Evolutionary conservation across 64 coral and sea anemone species (phyloP), one percentile per base, ranked within the genome.

Genomic region (Actinia tenebrosa): DNA sequence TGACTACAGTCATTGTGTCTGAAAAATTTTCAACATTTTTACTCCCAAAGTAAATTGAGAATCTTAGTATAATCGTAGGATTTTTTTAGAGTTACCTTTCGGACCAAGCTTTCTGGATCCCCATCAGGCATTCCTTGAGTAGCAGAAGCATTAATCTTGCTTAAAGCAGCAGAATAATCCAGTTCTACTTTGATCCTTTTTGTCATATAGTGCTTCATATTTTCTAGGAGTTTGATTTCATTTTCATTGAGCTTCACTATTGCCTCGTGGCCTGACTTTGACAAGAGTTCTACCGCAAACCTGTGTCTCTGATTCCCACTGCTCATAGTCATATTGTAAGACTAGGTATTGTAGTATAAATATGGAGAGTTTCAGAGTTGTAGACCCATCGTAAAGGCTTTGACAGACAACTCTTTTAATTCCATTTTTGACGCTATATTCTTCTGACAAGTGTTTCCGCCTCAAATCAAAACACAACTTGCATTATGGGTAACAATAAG

Each of bases 211-310:
- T 92, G 86, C 17, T 50, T 89, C 56, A 93, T 92, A 75, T 90
- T 86, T 77, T 97, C 94, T 71, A 97, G 43, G 83, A 92, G 94
- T 52, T 89, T 87, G 3, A 97, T 84, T 45, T 97, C 94, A n/a
- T 86, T 84, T 44, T 97, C 94, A 45, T 93, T 97, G 23, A 88
- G 50, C 44, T 87, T 60, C 37, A 97, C 80, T 19, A 97, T 93
- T 71, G 94, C 91, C 62, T 97, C 94, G 52, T 97, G 94, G 18
- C 94, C 94, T 42, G 85, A 68, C 47, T 97, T 97, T 20, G 88
- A 93, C 8, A 87, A 44, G 13, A 97, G 72, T 88, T 97, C 94
- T 55, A 84, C 86, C 16, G 94, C 86, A 50, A 97, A 97, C 81
- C 91, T 91, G 0, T 77, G 84, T 64, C 69, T 83, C 2, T 93